These are phyloP conservation scores for Orius laevigatus DNA, from an alignment of 1,140 invertebrate species.

Conservation along the genomic window DNA sequence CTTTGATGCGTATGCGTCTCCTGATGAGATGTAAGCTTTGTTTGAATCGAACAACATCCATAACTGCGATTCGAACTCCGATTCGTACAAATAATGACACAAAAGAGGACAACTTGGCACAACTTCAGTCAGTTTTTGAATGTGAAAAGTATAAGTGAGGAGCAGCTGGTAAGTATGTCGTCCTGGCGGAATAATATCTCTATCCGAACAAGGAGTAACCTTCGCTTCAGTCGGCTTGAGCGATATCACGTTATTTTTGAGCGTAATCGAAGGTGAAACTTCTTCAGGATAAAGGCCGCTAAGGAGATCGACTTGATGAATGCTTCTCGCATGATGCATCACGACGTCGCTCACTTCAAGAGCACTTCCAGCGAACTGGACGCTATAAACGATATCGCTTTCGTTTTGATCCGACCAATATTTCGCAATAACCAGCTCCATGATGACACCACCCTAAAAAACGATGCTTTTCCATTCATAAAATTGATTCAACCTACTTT, in stretches of 20 bases:
- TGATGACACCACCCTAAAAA: conserved; percentile 47
- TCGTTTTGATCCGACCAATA: conserved; percentile 86
- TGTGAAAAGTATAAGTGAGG: conserved; percentile 70
- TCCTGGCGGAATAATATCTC: conserved; percentile 72
- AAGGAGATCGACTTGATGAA: conserved; percentile 50
- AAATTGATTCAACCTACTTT: conserved; percentile 34
- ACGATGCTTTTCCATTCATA: conserved; percentile 2
- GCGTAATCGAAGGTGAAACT: conserved; percentile 48
- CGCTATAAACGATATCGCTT: conserved; percentile 49
- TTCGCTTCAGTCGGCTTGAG: conserved; percentile 65
- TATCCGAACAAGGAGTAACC: conserved; percentile 44
- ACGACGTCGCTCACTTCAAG: conserved; percentile 42
- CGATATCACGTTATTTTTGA: conserved; percentile 66
- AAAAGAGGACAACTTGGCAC: conserved; percentile 62
- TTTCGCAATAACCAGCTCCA: conserved; percentile 81
- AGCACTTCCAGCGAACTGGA: conserved; percentile 70
- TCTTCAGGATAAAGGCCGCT: conserved; percentile 62
- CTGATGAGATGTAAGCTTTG: conserved; percentile 67
- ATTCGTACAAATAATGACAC: conserved; percentile 80
- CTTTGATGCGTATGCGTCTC: conserved; percentile 77
- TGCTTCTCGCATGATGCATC: conserved; percentile 60
- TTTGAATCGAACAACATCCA: conserved; percentile 93
- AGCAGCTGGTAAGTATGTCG: conserved; percentile 80
- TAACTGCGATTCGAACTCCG: conserved; percentile 85
- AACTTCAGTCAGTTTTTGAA: conserved; percentile 68